A percentile compares a stretch with the other conserved stretches of the same genome.
phyloP scores from a whole-genome alignment of 2,113 vertebrate genomes.

The Ranitomeya imitator region DNA sequence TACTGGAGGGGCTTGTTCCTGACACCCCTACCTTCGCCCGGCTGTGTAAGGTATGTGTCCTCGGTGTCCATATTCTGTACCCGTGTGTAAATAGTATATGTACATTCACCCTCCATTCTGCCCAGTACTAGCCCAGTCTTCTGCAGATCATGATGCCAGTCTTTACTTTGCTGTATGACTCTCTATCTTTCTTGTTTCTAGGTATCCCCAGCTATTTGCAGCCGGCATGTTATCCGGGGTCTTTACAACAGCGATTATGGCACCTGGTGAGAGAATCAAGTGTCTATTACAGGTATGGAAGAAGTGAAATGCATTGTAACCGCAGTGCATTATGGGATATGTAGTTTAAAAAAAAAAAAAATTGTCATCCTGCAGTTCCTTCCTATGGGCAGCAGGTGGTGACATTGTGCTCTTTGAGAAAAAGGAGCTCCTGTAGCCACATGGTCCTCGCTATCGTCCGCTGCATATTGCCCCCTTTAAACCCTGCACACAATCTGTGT shows the following conservation, averaged over 20 bases:
- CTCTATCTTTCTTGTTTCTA: slow-evolving; percentile 65
- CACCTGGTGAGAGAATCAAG: slow-evolving; percentile 96
- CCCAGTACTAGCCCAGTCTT: not conserved
- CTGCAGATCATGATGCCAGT: not conserved
- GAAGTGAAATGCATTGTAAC: not conserved
- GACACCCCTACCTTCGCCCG: not conserved
- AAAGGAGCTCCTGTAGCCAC: not conserved
- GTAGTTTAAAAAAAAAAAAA: not conserved
- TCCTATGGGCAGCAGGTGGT: not conserved
- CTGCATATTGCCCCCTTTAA: too few relatives aligned
- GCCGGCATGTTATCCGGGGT: slow-evolving; percentile 96
- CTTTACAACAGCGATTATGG: slow-evolving; percentile 97
- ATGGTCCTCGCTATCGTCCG: not conserved
- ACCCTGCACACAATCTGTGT: too few relatives aligned
- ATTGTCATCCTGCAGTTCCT: not conserved
- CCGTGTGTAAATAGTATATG: not conserved
- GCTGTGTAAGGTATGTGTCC: slow-evolving; percentile 15
- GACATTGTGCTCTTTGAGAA: not conserved
- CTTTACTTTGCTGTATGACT: not conserved
- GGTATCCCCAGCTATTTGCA: slow-evolving; percentile 93
- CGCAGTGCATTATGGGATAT: not conserved
- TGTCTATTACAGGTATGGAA: slow-evolving; percentile 91
- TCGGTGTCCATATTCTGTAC: not conserved
- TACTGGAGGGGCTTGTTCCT: slow-evolving; percentile 10
- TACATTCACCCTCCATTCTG: not conserved